Base-by-base conservation (phyloP, 2,888 invertebrate genomes). In the Eretmocerus hayati region DNA sequence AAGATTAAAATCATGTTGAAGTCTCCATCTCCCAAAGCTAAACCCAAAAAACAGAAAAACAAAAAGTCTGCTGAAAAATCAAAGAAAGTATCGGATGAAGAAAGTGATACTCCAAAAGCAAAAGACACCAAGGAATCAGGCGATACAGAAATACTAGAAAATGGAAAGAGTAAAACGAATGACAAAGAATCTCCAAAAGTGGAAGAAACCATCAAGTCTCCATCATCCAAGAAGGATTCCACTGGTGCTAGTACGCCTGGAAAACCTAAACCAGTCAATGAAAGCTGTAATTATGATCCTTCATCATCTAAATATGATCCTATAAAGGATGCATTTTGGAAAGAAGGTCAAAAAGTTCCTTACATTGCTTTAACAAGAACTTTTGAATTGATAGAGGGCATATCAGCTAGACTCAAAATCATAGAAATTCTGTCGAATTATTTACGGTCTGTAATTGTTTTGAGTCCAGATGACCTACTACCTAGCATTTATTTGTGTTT, bases 401-500 rank as follows among this genome's bases (percentile, higher is more conserved):
- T 84, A 0, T 85, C 85, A 8, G 85, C 85, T 3, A 81, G 97
- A 26, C 77, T 97, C 44, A 91, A 89, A 73, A 96, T 92, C 65
- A 82, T 95, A 3, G 92, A 95, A 67, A 89, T 89, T 42, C 73
- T 99, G 37, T 81, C 88, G 62, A 97, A 97, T 72, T 96, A 87
- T 70, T 85, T 94, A 55, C 81, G 90, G 16, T 96, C 96, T 0
- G 92, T 96, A 13, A 87, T 94, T 21, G 80, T 83, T 4, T 74
- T 94, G 36, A 89, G 86, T 16, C 93, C 95, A 0, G 80, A 85
- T n/a, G 96, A 99, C 72, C 75, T 99, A 51, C 67, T 94, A 46
- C 83, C 89, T 0, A 90, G 91, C 59, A 81, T 99, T 16, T 97
- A 99, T 72, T 74, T 99, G 57, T 94, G 94, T 63, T 77, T 97